phyloP scores from a whole-genome alignment of 2,113 vertebrate genomes.

The Scortum barcoo region DNA sequence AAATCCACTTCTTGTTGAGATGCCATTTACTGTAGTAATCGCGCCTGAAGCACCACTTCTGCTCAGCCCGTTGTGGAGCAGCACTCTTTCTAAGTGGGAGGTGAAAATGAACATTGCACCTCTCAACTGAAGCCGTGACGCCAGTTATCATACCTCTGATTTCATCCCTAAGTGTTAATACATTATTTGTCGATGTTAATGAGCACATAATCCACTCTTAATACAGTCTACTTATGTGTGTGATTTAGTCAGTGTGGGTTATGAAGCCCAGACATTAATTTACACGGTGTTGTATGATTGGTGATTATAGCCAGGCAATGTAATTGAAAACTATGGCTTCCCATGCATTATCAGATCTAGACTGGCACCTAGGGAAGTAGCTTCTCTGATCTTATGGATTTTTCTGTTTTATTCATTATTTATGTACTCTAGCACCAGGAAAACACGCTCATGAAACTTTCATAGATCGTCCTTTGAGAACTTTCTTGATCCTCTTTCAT shows the following conservation, averaged over 20 bases:
- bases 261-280: slow-evolving; percentile 45
- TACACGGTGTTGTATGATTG: slow-evolving; percentile 15
- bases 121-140: slow-evolving; percentile 48
- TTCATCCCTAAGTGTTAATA: slow-evolving; percentile 69
- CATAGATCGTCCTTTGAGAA: neutral
- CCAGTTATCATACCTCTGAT: slow-evolving; percentile 60
- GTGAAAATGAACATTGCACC: slow-evolving; percentile 74
- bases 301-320: slow-evolving; percentile 21
- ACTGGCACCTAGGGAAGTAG: neutral
- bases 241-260: slow-evolving; percentile 22
- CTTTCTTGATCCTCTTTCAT: neutral
- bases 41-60: slow-evolving; percentile 66
- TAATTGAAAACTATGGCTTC: slow-evolving; percentile 20
- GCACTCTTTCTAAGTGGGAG: slow-evolving; percentile 61
- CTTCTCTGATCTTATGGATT: neutral
- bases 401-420: neutral
- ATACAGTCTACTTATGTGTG: slow-evolving; percentile 20
- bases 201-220: slow-evolving; percentile 60
- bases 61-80: slow-evolving; percentile 57
- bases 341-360: neutral
- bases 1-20: slow-evolving; percentile 71
- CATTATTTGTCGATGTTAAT: slow-evolving; percentile 62
- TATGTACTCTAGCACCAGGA: neutral
- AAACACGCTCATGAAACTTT: slow-evolving; percentile 17
- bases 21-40: slow-evolving; percentile 69